These are phyloP conservation scores for Panagrolaimus sp. DNA, from an alignment of 1,140 invertebrate species.

Conservation along the genomic window DNA sequence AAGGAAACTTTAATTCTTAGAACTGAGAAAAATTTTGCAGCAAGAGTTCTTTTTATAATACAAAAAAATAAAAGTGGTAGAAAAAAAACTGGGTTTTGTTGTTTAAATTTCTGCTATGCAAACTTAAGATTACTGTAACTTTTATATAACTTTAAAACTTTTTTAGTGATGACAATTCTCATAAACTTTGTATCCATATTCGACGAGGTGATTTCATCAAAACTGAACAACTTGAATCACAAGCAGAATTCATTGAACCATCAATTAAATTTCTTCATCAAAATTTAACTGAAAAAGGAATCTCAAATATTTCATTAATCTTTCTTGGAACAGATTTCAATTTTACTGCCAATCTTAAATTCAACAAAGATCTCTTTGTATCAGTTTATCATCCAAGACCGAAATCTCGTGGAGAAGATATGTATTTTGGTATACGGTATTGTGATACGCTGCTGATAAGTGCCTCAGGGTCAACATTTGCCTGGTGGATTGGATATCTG, in stretches of 20 bases:
- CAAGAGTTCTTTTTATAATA: no score
- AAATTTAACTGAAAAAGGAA: background rate
- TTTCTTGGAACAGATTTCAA: background rate
- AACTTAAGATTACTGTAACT: no score
- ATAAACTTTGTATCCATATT: background rate
- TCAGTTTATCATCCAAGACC: background rate
- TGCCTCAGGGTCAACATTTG: background rate
- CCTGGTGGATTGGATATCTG: background rate
- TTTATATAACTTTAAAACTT: no score
- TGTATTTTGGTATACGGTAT: background rate
- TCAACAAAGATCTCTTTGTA: background rate
- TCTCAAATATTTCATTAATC: background rate
- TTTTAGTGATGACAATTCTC: background rate
- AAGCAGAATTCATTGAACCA: background rate
- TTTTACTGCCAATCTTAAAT: background rate
- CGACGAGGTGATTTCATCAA: background rate
- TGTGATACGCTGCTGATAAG: background rate
- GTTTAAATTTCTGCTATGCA: no score
- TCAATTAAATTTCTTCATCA: background rate
- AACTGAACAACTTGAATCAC: background rate
- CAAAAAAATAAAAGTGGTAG: no score
- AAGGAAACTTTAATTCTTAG: no score
- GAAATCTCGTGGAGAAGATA: background rate
- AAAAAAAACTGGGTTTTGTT: no score
- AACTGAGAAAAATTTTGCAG: no score